A percentile compares a stretch with the other conserved stretches of the same genome.
phyloP scores from a whole-genome alignment of 2,797 vertebrate genomes.

The Channallabes apus region DNA sequence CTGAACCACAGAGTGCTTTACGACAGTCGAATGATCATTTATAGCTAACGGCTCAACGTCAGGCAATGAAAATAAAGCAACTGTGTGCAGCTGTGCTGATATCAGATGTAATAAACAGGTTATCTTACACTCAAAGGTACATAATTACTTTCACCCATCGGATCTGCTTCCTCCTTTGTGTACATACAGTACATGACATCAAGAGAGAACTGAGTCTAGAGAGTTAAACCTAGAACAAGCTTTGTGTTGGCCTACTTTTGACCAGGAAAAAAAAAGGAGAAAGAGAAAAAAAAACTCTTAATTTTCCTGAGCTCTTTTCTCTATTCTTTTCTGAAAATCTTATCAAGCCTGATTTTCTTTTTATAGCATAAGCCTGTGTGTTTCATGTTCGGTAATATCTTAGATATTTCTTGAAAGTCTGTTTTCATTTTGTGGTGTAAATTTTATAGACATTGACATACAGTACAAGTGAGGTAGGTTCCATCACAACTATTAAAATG shows the following conservation, averaged over 20 bases:
- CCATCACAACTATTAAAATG: neutral
- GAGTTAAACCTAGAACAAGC: neutral
- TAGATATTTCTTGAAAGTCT: neutral
- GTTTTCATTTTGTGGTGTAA: neutral
- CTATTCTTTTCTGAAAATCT: too few species aligned
- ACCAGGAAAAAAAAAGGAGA: neutral
- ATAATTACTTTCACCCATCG: slow-evolving; percentile 53
- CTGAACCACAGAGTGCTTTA: slow-evolving; percentile 52
- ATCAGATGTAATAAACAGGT: slow-evolving; percentile 49
- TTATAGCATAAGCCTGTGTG: neutral
- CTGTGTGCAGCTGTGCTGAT: slow-evolving; percentile 55
- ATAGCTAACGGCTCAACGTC: slow-evolving; percentile 53
- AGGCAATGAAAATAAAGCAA: slow-evolving; percentile 58
- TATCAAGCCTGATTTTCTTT: neutral
- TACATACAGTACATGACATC: slow-evolving; percentile 23
- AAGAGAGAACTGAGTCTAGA: slow-evolving; percentile 8
- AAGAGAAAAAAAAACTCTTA: neutral
- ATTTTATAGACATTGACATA: neutral
- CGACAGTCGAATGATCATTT: slow-evolving; percentile 48
- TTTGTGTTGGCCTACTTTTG: neutral
- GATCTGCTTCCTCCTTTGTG: slow-evolving; percentile 39
- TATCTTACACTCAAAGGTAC: slow-evolving; percentile 56
- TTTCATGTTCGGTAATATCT: neutral
- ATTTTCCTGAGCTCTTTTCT: neutral
- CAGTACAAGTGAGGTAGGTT: neutral